A percentile compares a stretch with the other conserved stretches of the same genome.
phyloP scores from a whole-genome alignment of 2,888 invertebrate genomes.

The Elegia similella region DNA sequence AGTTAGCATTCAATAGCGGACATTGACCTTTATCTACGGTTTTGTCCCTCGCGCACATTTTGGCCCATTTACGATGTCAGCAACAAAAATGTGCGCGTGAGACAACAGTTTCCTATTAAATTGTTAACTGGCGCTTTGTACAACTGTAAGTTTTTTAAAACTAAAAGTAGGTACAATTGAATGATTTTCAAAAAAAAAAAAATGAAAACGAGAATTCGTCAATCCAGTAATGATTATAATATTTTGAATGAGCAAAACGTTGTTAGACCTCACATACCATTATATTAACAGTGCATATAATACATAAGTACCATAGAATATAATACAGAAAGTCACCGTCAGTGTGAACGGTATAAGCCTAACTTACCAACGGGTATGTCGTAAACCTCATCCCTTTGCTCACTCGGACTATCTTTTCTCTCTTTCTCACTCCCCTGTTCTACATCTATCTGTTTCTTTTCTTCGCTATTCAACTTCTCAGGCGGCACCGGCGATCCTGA shows the following conservation, averaged over 20 bases:
- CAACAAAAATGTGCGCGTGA: no score
- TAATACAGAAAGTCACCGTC: conserved; percentile 19
- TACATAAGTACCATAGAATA: conserved; percentile 16
- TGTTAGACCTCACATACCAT: neutral
- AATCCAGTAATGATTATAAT: no score
- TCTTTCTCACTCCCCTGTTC: conserved; percentile 54
- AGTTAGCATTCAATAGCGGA: neutral
- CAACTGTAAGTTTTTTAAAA: no score
- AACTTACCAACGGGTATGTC: conserved; percentile 74
- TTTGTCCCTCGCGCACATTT: no score
- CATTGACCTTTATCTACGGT: neutral
- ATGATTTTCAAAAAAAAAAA: no score
- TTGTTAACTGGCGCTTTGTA: no score
- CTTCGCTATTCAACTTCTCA: conserved; percentile 56
- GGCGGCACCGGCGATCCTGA: conserved; percentile 63
- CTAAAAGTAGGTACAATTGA: no score
- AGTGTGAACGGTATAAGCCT: conserved; percentile 31
- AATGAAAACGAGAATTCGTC: no score
- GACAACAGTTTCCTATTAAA: no score
- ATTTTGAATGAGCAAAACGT: no score
- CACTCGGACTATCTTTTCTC: conserved; percentile 47
- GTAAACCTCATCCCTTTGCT: conserved; percentile 66
- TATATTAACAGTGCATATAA: conserved; percentile 4
- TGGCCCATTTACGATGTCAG: no score
- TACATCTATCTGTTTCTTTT: conserved; percentile 48